These are phyloP conservation scores for Platysternon megacephalum DNA, from an alignment of 2,113 vertebrate genomes.

Conservation along the genomic window DNA sequence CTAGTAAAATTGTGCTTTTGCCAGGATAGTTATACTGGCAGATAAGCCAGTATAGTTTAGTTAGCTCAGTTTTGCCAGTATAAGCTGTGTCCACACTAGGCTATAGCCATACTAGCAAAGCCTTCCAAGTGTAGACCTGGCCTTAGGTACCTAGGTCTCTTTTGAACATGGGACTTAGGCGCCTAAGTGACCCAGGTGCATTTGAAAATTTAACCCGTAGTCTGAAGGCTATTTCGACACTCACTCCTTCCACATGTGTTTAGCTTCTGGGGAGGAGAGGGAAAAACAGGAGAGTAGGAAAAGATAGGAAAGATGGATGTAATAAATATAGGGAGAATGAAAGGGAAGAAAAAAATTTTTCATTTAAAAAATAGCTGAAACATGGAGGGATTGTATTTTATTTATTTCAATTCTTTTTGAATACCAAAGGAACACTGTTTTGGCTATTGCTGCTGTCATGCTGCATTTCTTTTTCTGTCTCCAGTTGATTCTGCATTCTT, in stretches of 20 bases:
- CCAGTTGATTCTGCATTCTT: neutral
- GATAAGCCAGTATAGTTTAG: neutral
- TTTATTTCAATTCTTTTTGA: neutral
- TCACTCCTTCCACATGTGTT: neutral
- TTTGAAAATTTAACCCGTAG: neutral
- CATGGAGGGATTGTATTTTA: neutral
- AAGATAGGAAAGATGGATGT: fast-evolving
- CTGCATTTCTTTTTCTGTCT: neutral
- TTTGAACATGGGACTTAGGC: neutral
- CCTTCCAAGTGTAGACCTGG: neutral
- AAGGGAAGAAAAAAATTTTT: neutral
- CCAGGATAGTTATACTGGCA: neutral
- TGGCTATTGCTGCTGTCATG: neutral
- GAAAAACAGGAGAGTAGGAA: neutral
- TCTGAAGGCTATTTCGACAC: neutral
- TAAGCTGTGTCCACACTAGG: neutral
- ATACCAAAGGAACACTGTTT: neutral
- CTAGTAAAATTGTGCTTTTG: neutral
- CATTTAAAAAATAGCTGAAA: neutral
- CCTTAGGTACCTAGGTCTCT: neutral
- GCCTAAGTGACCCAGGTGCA: neutral
- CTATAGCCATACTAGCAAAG: neutral
- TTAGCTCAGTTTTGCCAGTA: neutral
- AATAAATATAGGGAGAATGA: neutral
- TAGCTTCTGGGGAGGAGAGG: neutral